Conservation (phyloP, 2,888 invertebrate species). For the Embidobia sp. region DNA sequence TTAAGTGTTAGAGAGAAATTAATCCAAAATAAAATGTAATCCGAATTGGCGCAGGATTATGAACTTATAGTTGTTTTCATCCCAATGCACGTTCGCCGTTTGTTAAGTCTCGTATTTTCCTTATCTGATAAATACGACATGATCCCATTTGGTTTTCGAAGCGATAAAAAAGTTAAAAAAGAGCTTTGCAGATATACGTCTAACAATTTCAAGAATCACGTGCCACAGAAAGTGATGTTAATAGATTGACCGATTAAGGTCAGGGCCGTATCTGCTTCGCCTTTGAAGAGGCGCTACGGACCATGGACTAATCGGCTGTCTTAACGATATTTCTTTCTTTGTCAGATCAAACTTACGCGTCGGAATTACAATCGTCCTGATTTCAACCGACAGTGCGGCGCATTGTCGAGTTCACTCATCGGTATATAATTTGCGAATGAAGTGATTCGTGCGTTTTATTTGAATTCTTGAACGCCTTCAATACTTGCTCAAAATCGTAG, state of each 20-base stretch:
- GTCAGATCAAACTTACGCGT: constrained; percentile 29
- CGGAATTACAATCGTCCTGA: constrained; percentile 45
- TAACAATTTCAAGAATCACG: constrained; percentile 14
- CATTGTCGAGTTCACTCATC: constrained; percentile 44
- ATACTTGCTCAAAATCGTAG: constrained; percentile 18
- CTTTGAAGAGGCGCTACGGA: neutral
- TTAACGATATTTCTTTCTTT: constrained; percentile 30
- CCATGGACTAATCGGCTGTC: constrained; percentile 19
- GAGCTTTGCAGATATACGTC: no score
- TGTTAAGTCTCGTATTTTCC: no score
- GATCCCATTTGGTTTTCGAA: neutral
- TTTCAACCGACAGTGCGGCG: constrained; percentile 20
- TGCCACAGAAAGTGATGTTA: constrained; percentile 4
- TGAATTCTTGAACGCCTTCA: constrained; percentile 27
- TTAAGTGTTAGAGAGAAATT: no score
- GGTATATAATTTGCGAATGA: constrained; percentile 45
- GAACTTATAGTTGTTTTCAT: no score
- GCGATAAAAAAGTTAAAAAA: neutral
- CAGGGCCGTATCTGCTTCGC: constrained; percentile 19
- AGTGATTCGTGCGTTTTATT: constrained; percentile 25
- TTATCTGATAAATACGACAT: no score
- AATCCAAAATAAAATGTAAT: no score
- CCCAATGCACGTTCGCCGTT: no score
- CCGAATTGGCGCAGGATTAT: no score
- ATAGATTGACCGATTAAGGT: constrained; percentile 29